phyloP scores from a whole-genome alignment of 2,113 vertebrate species.

The Geococcyx californianus region DNA sequence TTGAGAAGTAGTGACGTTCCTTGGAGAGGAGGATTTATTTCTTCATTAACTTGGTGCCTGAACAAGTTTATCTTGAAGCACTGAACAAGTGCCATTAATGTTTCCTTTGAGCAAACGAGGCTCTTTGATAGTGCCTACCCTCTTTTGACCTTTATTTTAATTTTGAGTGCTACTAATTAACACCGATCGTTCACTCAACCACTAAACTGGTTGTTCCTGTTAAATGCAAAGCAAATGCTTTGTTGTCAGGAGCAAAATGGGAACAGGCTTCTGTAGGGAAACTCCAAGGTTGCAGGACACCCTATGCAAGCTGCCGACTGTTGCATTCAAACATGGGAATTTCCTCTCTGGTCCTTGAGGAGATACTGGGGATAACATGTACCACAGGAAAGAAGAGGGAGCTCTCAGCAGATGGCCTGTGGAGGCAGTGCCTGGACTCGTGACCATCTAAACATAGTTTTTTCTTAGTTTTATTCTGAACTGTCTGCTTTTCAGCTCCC shows the following conservation, averaged over 20 bases:
- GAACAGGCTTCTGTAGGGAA: conserved; percentile 27
- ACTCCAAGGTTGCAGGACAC: neutral
- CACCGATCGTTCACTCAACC: conserved; percentile 22
- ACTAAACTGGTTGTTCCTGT: conserved; percentile 54
- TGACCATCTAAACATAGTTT: neutral
- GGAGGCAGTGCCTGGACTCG: neutral
- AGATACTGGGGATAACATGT: neutral
- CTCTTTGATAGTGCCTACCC: conserved; percentile 55
- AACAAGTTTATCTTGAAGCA: conserved; percentile 67
- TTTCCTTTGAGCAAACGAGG: conserved; percentile 61
- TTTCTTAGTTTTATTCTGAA: neutral
- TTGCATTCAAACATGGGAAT: conserved; percentile 9
- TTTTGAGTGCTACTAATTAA: conserved; percentile 62
- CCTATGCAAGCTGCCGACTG: neutral
- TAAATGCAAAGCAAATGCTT: conserved; percentile 48
- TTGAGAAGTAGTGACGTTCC: conserved; percentile 35
- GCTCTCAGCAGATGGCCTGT: neutral
- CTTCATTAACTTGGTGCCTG: conserved; percentile 62
- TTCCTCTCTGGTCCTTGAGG: conserved; percentile 3
- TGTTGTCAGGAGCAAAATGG: conserved; percentile 34
- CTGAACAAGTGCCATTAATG: conserved; percentile 55
- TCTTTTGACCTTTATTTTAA: conserved; percentile 55
- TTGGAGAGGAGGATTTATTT: conserved; percentile 44
- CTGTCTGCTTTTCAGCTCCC: neutral
- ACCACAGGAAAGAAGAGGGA: neutral